Evolutionary conservation across 2,888 invertebrate species (phyloP), one percentile per base, ranked within the genome.

Genomic region (Eupithecia subumbrata): DNA sequence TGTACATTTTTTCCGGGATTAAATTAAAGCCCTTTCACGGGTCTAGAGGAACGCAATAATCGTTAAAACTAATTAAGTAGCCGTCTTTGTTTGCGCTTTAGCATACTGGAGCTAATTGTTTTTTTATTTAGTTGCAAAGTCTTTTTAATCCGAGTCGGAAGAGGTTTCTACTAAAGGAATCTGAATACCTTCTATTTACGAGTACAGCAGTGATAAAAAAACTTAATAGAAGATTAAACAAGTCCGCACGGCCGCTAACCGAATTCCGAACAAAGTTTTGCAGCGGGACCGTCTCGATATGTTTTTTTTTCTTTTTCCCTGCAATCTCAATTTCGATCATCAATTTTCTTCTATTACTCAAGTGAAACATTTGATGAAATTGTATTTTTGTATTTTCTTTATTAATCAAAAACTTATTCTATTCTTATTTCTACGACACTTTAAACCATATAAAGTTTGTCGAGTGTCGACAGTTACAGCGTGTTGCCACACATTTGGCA

Each of bases 11-110:
- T 73, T 56, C 30, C 34, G 43, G 68, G 68, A 37, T 43, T 68
- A 68, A 43, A 69, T 68, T 73, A 68, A 73, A 68, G 30, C 60
- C 52, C 43, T 56, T 67, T 68, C 40, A 37, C 66, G 71, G 71
- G 64, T 67, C 71, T 43, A 52, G 22, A 73, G 73, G 37, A 56
- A 52, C 40, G 66, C 45, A 43, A 56, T 56, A 30, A 67, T 67
- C 74, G 56, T 67, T 67, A 67, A 74, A 64, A 66, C 45, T 56
- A 71, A 74, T 74, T 71, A 70, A 40, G 14, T 60, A 40, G 64
- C 45, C 45, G 45, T 18, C 37, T 69, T 64, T 74, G 43, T 73
- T 73, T 64, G 70, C 56, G 37, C 48, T 64, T 68, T 68, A 68
- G 73, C 68, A 63, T 63, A 69, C 22, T 56, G 30, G 9, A 45